Evolutionary conservation across 2,888 invertebrate genomes (phyloP), one percentile per base, ranked within the genome.

Genomic region (Troglohyphantes excavatus): DNA sequence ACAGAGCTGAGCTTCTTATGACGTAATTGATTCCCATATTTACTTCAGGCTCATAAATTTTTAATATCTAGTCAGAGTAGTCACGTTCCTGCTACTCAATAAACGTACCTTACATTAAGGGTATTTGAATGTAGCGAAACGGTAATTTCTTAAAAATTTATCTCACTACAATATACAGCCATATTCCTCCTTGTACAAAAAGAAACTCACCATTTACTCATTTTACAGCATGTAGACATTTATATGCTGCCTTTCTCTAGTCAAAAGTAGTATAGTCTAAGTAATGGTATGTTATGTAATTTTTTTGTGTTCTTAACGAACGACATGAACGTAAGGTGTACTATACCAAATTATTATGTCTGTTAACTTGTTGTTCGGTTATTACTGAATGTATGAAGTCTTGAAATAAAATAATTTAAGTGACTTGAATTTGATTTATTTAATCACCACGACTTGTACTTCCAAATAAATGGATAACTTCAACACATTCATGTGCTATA

Each of bases 41-140:
- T 33, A 39, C 7, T 7, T 53, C 33, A n/a, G 11, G 59, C 46
- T 7, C n/a, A 17, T 65, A 59, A 63, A 39, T 11, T 88, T 39
- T 81, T 68, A 81, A 59, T 65, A 11, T 90, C 90, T 90, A 90
- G 90, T 90, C 90, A 84, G 90, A 90, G 90, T 90, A 84, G 84
- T 84, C 59, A 43, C 53, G 39, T 23, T 84, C 73, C 63, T 84
- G 79, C 84, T 84, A 79, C 90, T 84, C 90, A 84, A 68, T 21
- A 43, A 59, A 21, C 23, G 90, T 90, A 90, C 90, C 90, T 90
- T 90, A 90, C 84, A 90, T 90, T 90, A 90, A 90, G 90, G 90
- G 79, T 70, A 27, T 90, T 79, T 81, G n/a, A 43, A 23, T 29
- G 33, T 81, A 82, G 88, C 70, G 70, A 68, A 68, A 26, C 19